Evolutionary conservation across 2,113 vertebrate genomes (phyloP).

Genomic region (Sclerurus mexicanus): DNA sequence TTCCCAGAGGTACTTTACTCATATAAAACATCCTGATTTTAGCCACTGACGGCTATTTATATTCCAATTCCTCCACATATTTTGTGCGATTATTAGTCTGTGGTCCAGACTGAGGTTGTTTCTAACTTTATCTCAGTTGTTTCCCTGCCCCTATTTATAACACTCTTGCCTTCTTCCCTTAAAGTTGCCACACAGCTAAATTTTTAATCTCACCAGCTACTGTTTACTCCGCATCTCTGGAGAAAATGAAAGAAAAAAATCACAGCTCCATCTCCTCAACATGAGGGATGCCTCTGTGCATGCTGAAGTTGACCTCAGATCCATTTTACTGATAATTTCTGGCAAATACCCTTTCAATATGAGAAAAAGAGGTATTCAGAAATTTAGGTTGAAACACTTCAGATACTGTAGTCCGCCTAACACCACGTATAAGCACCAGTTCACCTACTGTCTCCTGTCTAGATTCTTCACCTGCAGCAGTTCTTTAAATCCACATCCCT

Average conservation of each 20-base stretch:
- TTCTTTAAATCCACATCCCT: not conserved
- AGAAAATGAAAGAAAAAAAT: not conserved
- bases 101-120: not conserved
- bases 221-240: not conserved
- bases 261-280: not conserved
- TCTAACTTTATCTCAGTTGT: conserved; percentile 18
- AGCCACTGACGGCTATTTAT: conserved; percentile 11
- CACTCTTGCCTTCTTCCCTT: not conserved
- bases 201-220: not conserved
- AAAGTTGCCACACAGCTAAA: not conserved
- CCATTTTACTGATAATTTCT: not conserved
- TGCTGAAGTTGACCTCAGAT: not conserved
- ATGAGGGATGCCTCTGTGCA: not conserved
- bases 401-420: not conserved
- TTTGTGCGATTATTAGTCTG: conserved; percentile 41
- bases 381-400: not conserved
- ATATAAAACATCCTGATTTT: not conserved
- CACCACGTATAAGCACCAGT: not conserved
- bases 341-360: not conserved
- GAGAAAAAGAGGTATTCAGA: not conserved
- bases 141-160: conserved; percentile 1
- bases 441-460: not conserved
- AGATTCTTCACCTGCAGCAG: not conserved
- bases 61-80: not conserved
- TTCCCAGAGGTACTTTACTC: not conserved